Evolutionary conservation across 2,888 invertebrate genomes (phyloP).

Genomic region (Gnatocerus cornutus): DNA sequence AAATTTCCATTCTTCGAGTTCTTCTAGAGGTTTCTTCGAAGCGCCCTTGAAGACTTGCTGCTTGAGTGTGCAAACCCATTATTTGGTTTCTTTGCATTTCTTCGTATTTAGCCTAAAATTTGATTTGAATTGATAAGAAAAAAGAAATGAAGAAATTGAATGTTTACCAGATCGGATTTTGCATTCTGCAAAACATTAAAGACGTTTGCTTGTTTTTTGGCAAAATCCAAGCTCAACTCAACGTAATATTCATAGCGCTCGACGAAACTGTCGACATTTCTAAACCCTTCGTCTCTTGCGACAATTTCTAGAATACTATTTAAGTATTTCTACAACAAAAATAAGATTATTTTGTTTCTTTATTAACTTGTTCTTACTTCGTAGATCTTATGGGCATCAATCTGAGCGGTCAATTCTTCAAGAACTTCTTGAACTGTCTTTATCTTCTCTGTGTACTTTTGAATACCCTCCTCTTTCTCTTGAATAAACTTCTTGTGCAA

Average conservation of each 20-base stretch:
- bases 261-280: background rate
- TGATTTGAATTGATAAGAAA: too few species aligned
- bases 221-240: background rate
- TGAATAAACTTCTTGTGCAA: background rate
- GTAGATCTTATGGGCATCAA: conserved; percentile 5
- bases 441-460: background rate
- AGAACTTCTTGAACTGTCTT: background rate
- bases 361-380: conserved; percentile 17
- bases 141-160: too few species aligned
- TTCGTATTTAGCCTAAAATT: conserved; percentile 22
- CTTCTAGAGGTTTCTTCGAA: conserved; percentile 28
- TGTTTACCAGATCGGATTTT: conserved; percentile 11
- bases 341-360: background rate
- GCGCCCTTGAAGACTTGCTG: conserved; percentile 18
- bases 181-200: conserved; percentile 9
- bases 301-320: conserved; percentile 1
- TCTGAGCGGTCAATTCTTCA: conserved; percentile 2
- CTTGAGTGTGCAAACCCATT: conserved; percentile 17
- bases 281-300: background rate
- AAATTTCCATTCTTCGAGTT: conserved; percentile 6
- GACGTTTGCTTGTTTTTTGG: background rate
- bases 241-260: conserved; percentile 16
- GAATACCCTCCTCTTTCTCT: conserved; percentile 9
- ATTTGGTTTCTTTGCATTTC: conserved; percentile 4
- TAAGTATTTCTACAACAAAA: conserved; percentile 20